Conservation (phyloP, 2,888 invertebrate species). For the Branchellion lobata region DNA sequence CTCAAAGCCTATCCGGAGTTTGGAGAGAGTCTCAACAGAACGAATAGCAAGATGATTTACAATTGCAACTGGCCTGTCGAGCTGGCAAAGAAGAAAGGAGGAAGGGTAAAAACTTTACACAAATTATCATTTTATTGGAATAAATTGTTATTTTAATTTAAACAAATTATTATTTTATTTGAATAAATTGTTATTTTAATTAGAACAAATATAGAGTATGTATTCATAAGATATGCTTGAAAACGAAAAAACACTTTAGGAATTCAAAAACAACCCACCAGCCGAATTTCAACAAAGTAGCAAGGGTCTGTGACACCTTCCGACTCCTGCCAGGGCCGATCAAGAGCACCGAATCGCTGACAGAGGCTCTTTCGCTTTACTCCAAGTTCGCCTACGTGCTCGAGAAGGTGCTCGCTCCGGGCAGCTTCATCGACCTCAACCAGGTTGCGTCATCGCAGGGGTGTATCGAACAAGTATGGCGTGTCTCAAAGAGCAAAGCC, state of each 20-base stretch:
- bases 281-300: slow-evolving; percentile 68
- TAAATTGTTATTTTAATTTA: too few species aligned
- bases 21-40: slow-evolving; percentile 50
- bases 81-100: slow-evolving; percentile 48
- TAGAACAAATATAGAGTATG: too few species aligned
- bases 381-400: slow-evolving; percentile 87
- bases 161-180: too few species aligned
- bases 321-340: slow-evolving; percentile 87
- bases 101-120: slow-evolving; percentile 30
- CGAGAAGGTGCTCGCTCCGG: slow-evolving; percentile 71
- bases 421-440: slow-evolving; percentile 51
- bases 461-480: too few species aligned
- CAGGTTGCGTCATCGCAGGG: too few species aligned
- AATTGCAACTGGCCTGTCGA: slow-evolving; percentile 53
- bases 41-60: slow-evolving; percentile 52
- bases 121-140: too few species aligned
- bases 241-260: too few species aligned
- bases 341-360: slow-evolving; percentile 87
- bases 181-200: too few species aligned
- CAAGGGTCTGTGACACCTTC: slow-evolving; percentile 86
- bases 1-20: slow-evolving; percentile 53
- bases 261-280: slow-evolving; percentile 26
- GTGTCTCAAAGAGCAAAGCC: too few species aligned
- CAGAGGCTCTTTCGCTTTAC: slow-evolving; percentile 88
- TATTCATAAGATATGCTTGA: too few species aligned